Evolutionary conservation across 2,888 invertebrate species (phyloP).

Genomic region (Invenusta paracnida): DNA sequence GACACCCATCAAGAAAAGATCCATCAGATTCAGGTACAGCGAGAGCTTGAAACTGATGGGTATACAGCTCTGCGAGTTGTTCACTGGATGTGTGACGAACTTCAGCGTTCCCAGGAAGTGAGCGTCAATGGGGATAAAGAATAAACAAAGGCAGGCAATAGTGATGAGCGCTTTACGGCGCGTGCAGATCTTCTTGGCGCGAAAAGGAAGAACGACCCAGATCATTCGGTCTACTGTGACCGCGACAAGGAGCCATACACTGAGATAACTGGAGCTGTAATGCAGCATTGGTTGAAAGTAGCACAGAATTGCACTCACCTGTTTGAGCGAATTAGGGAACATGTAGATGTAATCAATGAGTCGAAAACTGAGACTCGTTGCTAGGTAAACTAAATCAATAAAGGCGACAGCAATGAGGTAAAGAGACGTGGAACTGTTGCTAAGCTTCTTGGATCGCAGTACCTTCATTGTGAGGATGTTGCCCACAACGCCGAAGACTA

Average conservation of each 20-base stretch:
- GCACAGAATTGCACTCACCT: not conserved
- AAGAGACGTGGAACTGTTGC: constrained; percentile 39
- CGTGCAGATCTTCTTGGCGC: constrained; percentile 38
- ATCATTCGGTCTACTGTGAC: constrained; percentile 38
- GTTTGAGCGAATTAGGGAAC: constrained; percentile 3
- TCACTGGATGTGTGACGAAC: too few relatives aligned
- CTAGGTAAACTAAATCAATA: constrained; percentile 36
- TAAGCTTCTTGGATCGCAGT: constrained; percentile 3
- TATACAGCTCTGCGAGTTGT: not conserved
- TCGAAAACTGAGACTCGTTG: constrained; percentile 27
- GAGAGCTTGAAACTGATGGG: not conserved
- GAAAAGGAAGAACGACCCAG: constrained; percentile 40
- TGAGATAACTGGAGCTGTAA: constrained; percentile 27
- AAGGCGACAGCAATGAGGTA: constrained; percentile 35
- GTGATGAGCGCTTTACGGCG: constrained; percentile 30
- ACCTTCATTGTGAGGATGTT: constrained; percentile 39
- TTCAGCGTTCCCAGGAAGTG: constrained; percentile 32
- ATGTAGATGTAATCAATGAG: constrained; percentile 24
- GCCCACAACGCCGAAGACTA: constrained; percentile 33
- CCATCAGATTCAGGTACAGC: not conserved
- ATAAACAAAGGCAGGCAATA: not conserved
- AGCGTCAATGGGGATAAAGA: constrained; percentile 9
- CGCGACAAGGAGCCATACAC: constrained; percentile 38
- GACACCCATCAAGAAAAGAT: constrained; percentile 32
- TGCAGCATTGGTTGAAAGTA: not conserved